Percentiles rank a stretch among this genome's conserved stretches.
Evolutionary conservation across 2,113 vertebrate species (phyloP).

Genomic region (Lophius piscatorius): DNA sequence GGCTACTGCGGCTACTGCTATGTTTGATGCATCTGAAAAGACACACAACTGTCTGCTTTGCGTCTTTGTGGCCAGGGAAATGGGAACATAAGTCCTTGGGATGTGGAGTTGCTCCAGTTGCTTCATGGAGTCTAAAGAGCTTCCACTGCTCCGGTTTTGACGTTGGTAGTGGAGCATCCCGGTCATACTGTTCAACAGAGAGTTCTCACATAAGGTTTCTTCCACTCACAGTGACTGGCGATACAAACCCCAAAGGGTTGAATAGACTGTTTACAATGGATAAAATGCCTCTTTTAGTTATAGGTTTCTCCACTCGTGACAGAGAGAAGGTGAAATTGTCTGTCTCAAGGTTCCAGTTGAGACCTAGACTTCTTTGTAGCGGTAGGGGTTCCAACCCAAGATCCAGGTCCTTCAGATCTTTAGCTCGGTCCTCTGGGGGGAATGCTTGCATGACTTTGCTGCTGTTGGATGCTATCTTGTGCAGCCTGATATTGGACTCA

Average conservation of each 20-base stretch:
- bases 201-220: neutral
- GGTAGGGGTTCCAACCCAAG: neutral
- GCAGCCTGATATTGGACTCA: conserved; percentile 30
- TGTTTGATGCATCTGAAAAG: neutral
- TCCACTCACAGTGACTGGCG: neutral
- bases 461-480: conserved; percentile 38
- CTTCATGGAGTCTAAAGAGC: neutral
- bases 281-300: neutral
- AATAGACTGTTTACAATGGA: neutral
- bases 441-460: conserved; percentile 39
- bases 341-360: neutral
- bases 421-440: conserved; percentile 20
- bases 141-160: neutral
- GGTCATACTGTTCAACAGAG: neutral
- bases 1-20: conserved; percentile 28
- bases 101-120: neutral
- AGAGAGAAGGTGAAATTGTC: conserved; percentile 2
- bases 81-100: neutral
- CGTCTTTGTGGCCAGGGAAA: neutral
- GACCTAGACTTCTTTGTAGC: neutral
- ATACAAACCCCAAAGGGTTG: neutral
- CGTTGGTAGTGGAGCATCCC: neutral
- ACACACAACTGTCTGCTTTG: neutral
- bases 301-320: neutral
- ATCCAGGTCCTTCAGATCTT: conserved; percentile 8